Evolutionary conservation across 2,888 invertebrate genomes (phyloP), one percentile per base, ranked within the genome.

Genomic region (Anthophora plumipes): DNA sequence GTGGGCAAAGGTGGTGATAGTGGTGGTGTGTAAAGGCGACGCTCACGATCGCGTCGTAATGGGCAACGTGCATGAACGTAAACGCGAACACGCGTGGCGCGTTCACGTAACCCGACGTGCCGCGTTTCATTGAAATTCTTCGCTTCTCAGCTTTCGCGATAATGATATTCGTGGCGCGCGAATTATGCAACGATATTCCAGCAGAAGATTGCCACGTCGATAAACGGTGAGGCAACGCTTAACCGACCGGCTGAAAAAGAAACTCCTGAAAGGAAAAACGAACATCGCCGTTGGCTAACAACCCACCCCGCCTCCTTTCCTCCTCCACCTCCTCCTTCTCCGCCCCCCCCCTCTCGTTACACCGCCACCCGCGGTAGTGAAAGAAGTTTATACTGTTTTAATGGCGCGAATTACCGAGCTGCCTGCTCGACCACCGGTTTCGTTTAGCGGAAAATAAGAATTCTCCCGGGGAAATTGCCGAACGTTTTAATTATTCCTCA

Each of bases 121-220:
- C 46, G 39, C 54, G 57, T 68, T 78, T 64, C 76, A 75, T 78
- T 75, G 78, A 78, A 78, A 76, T 78, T 78, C 76, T 60, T 69
- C 69, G 76, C 69, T 46, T 73, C 77, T 77, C 77, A 73, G 77
- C 77, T 78, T 70, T 78, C 78, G 78, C 76, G 78, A 76, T 78
- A 78, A 78, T 76, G 76, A 78, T 78, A 78, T 76, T 76, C 76
- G 78, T 59, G 52, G 76, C 59, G 68, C 76, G 76, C 78, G 69
- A 76, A 78, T 78, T 78, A 64, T 78, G 78, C 76, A 78, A 78
- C 76, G 64, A 64, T 78, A 76, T 46, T 14, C 69, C 52, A 41
- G 63, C 68, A 50, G 75, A 69, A 76, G 78, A 78, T 78, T 59
- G 76, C 69, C 69, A 76, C 48, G 69, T 76, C 78, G 76, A 76